These are phyloP conservation scores for Candoia aspera DNA, from an alignment of 2,113 vertebrate genomes.

Conservation along the genomic window DNA sequence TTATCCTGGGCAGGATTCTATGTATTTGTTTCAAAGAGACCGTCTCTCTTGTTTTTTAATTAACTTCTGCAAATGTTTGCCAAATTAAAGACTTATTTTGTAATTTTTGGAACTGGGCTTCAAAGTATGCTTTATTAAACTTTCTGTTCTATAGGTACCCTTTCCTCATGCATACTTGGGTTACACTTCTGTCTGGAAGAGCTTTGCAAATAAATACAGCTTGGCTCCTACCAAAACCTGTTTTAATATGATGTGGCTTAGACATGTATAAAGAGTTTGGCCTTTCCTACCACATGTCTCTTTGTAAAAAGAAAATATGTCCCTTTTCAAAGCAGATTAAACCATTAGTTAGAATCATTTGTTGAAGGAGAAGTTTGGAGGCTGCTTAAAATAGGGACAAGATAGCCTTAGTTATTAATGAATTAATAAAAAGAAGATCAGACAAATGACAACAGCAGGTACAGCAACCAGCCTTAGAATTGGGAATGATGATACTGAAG, in stretches of 20 bases:
- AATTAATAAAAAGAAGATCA: neutral
- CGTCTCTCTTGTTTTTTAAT: neutral
- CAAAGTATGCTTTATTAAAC: neutral
- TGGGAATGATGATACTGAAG: neutral
- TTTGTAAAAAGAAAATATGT: neutral
- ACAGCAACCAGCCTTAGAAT: neutral
- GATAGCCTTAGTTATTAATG: neutral
- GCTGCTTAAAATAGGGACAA: neutral
- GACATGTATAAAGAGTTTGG: neutral
- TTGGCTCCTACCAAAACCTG: neutral
- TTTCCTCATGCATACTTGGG: neutral
- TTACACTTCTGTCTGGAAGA: neutral
- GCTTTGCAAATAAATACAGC: neutral
- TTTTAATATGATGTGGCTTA: neutral
- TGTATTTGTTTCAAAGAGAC: neutral
- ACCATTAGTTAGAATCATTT: neutral
- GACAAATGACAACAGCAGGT: neutral
- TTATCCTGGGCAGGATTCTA: neutral
- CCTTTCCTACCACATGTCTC: neutral
- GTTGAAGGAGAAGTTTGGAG: neutral
- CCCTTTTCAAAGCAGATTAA: neutral
- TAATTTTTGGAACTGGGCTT: neutral
- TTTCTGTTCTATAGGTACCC: neutral
- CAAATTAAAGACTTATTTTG: neutral
- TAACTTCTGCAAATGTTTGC: neutral